Evolutionary conservation across 2,888 invertebrate species (phyloP), one percentile per base, ranked within the genome.

Genomic region (Chrysolina oricalcia): DNA sequence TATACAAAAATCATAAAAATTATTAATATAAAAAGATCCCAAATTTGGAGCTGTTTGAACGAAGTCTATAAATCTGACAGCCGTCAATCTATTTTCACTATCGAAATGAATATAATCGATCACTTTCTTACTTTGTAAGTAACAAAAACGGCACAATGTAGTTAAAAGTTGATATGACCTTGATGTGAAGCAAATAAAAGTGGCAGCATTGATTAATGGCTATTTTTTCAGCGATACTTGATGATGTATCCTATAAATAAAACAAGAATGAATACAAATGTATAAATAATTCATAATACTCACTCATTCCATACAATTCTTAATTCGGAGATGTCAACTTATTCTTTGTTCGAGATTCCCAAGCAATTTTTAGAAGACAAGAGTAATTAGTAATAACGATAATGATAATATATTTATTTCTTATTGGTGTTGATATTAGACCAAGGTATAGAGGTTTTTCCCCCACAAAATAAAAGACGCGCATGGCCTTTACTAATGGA

Each of bases 251-350:
- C 53, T 27, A 35, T 35, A 53, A 68, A 68, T 68, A 53, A 68
- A 53, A 68, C 50, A 50, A 50, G 17, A 53, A 53, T 53, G 53
- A 48, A 40, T 48, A 53, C 35, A 53, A 35, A 50, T 53, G 19
- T 21, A 68, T 68, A 53, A 50, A 68, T 68, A 40, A 68, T 68
- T 68, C 53, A 68, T 68, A 53, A 68, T n/a, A 53, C 23, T 23
- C 13, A 27, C 8, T 27, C 59, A 27, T 59, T 53, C 19, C 10
- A 59, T 59, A 15, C 27, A 23, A 27, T 59, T 59, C 27, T 15
- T 15, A 27, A 59, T 15, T 59, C 27, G 27, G 9, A 59, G 59
- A 23, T 27, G 59, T 59, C 59, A 15, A 6, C 1, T 27, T 27
- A 27, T 1, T 6, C 59, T 59, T 59, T 59, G 27, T 59, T 27